Evolutionary conservation across 1,140 invertebrate species (phyloP).

Genomic region (Gryllus bimaculatus): DNA sequence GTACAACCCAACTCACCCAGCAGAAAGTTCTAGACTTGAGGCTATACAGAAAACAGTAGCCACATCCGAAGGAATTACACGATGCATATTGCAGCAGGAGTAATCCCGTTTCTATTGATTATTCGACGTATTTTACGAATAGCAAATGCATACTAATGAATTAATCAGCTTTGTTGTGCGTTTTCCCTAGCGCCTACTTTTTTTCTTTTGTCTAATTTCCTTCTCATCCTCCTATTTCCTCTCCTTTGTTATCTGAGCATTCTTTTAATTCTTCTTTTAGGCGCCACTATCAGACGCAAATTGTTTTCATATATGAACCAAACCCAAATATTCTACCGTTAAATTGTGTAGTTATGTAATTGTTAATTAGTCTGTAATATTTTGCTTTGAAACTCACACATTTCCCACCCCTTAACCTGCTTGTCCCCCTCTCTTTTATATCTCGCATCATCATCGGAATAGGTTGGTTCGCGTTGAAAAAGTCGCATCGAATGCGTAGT

Average conservation of each 20-base stretch:
- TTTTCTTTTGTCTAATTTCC: neutral
- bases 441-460: neutral
- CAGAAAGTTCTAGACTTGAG: neutral
- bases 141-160: neutral
- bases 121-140: neutral
- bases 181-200: neutral
- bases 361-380: slow-evolving; percentile 6
- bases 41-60: neutral
- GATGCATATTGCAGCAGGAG: neutral
- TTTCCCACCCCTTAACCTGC: neutral
- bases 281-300: neutral
- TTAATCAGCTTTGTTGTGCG: neutral
- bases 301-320: neutral
- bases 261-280: neutral
- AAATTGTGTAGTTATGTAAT: slow-evolving; percentile 2
- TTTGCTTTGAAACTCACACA: neutral
- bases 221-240: neutral
- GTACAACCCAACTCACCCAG: neutral
- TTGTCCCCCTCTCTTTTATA: neutral
- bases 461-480: neutral
- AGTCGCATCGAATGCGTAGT: neutral
- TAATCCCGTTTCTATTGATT: neutral
- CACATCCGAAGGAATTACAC: neutral
- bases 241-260: neutral
- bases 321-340: neutral